A percentile compares a stretch with the other conserved stretches of the same genome.
phyloP scores from a whole-genome alignment of 2,888 invertebrate genomes.

The Himalopsyche tibetana region DNA sequence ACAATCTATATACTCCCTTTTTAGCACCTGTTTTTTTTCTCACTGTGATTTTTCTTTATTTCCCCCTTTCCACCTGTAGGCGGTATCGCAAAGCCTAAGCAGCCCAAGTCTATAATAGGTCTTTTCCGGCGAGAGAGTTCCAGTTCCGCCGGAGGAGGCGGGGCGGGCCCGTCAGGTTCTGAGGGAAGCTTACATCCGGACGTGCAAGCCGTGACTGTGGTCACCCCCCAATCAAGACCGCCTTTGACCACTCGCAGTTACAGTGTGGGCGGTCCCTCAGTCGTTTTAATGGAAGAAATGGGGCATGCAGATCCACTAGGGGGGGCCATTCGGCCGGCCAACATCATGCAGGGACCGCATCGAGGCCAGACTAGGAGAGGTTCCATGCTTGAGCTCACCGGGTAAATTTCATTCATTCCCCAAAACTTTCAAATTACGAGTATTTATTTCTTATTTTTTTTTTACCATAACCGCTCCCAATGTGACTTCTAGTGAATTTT shows the following conservation, averaged over 20 bases:
- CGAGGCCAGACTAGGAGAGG: conserved; percentile 84
- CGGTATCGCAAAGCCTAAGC: conserved; percentile 91
- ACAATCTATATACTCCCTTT: conserved; percentile 28
- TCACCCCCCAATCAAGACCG: conserved; percentile 71
- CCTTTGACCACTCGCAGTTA: conserved; percentile 73
- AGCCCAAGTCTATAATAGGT: conserved; percentile 91
- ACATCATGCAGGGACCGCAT: conserved; percentile 78
- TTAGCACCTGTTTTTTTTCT: conserved; percentile 57
- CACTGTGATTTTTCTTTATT: conserved; percentile 47
- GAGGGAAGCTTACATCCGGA: conserved; percentile 75
- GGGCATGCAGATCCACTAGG: conserved; percentile 80
- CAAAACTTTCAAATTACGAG: neutral
- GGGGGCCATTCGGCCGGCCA: conserved; percentile 79
- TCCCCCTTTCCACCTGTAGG: conserved; percentile 73
- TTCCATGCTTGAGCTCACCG: conserved; percentile 89
- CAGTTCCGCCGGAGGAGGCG: conserved; percentile 80
- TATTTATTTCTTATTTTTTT: conserved; percentile 47
- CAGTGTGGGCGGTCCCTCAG: conserved; percentile 75
- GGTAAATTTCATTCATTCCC: conserved; percentile 75
- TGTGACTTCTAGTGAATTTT: too few species aligned
- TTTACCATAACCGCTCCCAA: too few species aligned
- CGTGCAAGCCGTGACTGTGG: conserved; percentile 73
- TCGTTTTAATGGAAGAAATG: conserved; percentile 80
- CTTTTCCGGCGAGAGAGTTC: conserved; percentile 90
- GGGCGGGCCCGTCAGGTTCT: conserved; percentile 77